These are phyloP conservation scores for Diaphora mendica DNA, from an alignment of 2,888 invertebrate species.

Conservation along the genomic window DNA sequence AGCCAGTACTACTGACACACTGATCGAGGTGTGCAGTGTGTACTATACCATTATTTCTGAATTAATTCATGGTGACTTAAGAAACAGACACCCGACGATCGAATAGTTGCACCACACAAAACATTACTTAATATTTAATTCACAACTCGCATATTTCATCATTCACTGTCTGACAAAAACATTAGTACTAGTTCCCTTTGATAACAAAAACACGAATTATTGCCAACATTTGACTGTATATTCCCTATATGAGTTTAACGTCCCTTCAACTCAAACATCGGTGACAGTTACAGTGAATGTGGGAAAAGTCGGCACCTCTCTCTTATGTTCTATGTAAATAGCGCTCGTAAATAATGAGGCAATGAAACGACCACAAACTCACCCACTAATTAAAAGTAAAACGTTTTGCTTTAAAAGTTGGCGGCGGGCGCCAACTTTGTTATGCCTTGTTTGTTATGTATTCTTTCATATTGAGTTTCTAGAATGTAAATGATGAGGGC, in stretches of 20 bases:
- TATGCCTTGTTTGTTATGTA: conserved; percentile 1
- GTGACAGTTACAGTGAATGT: background rate
- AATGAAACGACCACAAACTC: conserved; percentile 15
- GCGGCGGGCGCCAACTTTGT: background rate
- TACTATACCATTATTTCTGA: too few species aligned
- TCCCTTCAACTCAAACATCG: background rate
- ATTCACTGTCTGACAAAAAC: too few species aligned
- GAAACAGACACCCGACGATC: too few species aligned
- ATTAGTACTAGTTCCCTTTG: too few species aligned
- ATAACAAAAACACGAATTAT: background rate
- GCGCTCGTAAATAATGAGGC: conserved; percentile 25
- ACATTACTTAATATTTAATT: too few species aligned
- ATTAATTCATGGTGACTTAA: too few species aligned
- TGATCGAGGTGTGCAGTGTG: too few species aligned
- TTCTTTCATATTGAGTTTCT: background rate
- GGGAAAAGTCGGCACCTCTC: background rate
- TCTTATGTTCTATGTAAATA: conserved; percentile 18
- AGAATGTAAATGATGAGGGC: background rate
- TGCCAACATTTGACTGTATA: background rate
- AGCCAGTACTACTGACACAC: too few species aligned
- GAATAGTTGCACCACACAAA: too few species aligned
- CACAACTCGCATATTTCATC: too few species aligned
- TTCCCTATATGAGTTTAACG: background rate
- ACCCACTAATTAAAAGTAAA: conserved; percentile 25
- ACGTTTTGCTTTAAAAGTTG: conserved; percentile 14